Base-by-base conservation (phyloP, 1,140 invertebrate genomes). In the Hycleus cichorii region DNA sequence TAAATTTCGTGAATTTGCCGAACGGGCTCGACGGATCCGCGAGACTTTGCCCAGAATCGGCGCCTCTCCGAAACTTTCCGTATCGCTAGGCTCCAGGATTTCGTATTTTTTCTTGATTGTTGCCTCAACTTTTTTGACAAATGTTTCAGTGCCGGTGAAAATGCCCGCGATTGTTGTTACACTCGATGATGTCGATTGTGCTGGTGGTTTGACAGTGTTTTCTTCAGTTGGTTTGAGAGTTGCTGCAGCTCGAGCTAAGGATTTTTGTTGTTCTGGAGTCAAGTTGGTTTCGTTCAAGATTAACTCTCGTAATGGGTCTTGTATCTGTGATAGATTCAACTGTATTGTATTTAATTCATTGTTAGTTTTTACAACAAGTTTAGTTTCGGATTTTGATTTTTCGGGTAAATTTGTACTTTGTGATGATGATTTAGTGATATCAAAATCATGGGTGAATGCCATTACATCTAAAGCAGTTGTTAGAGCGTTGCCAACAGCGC, bases 391-490 rank as follows among this genome's bases (percentile, higher is more conserved):
- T 59, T 59, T 62, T 4, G 45, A 25, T 27, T 64, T 64, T 40
- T 49, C 63, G 6, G 64, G 60, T 25, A 66, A 59, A 61, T 65
- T 67, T 49, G 62, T 53, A 46, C 65, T 62, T 52, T 70, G 68
- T 8, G 65, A 49, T 11, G 58, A 50, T 11, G 58, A 52, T 11
- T 46, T 52, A 47, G 63, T 59, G 39, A 68, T 63, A 48, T 72
- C 82, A 12, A 88, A 68, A 64, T 89, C 86, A 60, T 88, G 84
- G 9, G 87, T 82, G 67, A 89, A 90, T 0, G 86, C 81, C 78
- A 91, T 86, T 51, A 90, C 87, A 67, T 91, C 89, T 52, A 91
- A 79, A n/a, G 89, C 88, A 8, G 84, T 83, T 5, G 83, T 84
- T 25, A 89, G 70, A 1, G 85, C 86, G 26, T 78, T 82, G 32